Percentiles rank a stretch among this genome's conserved stretches.
Conservation (phyloP, 2,888 invertebrate genomes). For the Mimas tiliae region DNA sequence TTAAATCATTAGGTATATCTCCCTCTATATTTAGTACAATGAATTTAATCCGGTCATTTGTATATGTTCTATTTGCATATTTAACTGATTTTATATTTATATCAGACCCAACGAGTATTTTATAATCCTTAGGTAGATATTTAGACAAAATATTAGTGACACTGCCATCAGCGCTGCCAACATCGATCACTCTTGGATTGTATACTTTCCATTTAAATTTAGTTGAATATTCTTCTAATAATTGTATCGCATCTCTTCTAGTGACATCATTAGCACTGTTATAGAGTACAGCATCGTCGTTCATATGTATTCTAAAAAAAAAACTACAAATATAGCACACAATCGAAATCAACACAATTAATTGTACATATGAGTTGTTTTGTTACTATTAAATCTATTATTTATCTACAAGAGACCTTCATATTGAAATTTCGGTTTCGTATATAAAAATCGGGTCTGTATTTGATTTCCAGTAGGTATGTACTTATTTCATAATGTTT, state of each 20-base stretch:
- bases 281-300: slow-evolving; percentile 25
- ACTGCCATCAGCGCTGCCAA: slow-evolving; percentile 90
- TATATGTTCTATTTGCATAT: slow-evolving; percentile 83
- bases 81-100: slow-evolving; percentile 88
- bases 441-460: too few relatives aligned
- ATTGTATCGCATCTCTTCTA: slow-evolving; percentile 55
- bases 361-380: too few relatives aligned
- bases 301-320: slow-evolving; percentile 24
- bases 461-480: too few relatives aligned
- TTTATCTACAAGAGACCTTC: too few relatives aligned
- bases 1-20: slow-evolving; percentile 72
- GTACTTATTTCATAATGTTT: too few relatives aligned
- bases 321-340: background rate
- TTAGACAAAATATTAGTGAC: slow-evolving; percentile 87
- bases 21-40: slow-evolving; percentile 84
- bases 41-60: slow-evolving; percentile 72
- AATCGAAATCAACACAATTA: background rate
- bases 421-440: too few relatives aligned
- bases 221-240: slow-evolving; percentile 86
- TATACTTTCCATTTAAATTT: slow-evolving; percentile 82
- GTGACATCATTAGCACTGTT: slow-evolving; percentile 22
- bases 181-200: slow-evolving; percentile 81
- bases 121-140: slow-evolving; percentile 81
- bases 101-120: slow-evolving; percentile 86
- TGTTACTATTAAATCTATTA: too few relatives aligned